Evolutionary conservation across 2,113 vertebrate genomes (phyloP).

Genomic region (Garra rufa): DNA sequence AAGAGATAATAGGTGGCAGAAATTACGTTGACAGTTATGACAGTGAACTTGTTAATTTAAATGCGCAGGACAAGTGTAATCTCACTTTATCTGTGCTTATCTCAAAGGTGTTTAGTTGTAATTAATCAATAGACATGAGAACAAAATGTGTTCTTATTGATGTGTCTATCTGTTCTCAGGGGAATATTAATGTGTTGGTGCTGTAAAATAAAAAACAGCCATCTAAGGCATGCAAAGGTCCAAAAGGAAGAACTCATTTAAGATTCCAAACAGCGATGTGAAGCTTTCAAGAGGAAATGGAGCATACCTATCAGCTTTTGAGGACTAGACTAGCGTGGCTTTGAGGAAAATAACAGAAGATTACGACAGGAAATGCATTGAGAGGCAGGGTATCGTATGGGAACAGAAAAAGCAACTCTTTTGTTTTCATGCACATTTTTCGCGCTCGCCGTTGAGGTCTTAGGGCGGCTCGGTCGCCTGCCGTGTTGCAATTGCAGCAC

Average conservation of each 20-base stretch:
- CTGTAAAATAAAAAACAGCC: constrained; percentile 43
- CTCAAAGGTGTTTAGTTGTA: constrained; percentile 15
- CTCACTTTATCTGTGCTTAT: background rate
- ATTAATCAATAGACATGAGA: constrained; percentile 28
- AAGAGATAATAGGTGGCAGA: constrained; percentile 8
- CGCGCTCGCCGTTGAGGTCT: constrained; percentile 18
- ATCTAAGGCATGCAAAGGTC: constrained; percentile 9
- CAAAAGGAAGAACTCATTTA: constrained; percentile 73
- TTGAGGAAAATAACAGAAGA: constrained; percentile 74
- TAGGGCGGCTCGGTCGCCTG: constrained; percentile 45
- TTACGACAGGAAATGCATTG: constrained; percentile 74
- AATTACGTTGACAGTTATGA: constrained; percentile 44
- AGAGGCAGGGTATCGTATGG: constrained; percentile 59
- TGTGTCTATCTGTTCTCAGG: constrained; percentile 12
- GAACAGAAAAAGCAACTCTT: constrained; percentile 32
- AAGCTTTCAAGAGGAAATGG: constrained; percentile 74
- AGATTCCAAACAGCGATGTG: constrained; percentile 70
- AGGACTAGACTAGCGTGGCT: constrained; percentile 41
- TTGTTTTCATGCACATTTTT: constrained; percentile 55
- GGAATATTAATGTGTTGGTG: constrained; percentile 12
- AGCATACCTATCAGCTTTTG: constrained; percentile 72
- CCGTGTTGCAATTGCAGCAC: constrained; percentile 49
- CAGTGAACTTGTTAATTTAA: constrained; percentile 24
- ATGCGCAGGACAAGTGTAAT: background rate
- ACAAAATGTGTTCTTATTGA: constrained; percentile 1